These are phyloP conservation scores for Lateolabrax maculatus DNA, from an alignment of 2,797 vertebrate genomes.

Conservation along the genomic window DNA sequence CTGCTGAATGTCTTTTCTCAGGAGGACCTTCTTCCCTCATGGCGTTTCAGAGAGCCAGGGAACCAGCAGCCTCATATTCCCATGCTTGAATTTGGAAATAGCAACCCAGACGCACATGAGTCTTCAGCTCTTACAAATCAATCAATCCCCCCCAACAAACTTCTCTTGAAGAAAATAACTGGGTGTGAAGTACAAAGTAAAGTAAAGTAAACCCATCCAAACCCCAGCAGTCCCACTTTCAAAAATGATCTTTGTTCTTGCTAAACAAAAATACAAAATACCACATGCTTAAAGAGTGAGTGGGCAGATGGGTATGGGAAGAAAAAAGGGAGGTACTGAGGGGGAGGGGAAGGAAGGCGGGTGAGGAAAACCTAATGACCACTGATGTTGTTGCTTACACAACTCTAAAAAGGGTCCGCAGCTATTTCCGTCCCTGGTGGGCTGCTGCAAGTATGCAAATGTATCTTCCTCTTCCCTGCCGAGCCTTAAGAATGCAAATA, in stretches of 20 bases:
- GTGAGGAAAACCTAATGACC: conserved; percentile 46
- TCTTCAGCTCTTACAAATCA: not conserved
- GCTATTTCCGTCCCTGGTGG: conserved; percentile 61
- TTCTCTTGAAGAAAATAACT: not conserved
- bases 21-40: not conserved
- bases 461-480: conserved; percentile 45
- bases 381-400: conserved; percentile 55
- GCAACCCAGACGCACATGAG: not conserved
- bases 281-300: conserved; percentile 19
- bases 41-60: too few relatives aligned
- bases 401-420: conserved; percentile 42
- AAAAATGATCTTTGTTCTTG: not conserved
- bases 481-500: conserved; percentile 68
- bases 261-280: conserved; percentile 2
- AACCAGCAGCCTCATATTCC: not conserved
- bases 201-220: not conserved
- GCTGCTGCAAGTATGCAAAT: conserved; percentile 60
- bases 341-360: not conserved
- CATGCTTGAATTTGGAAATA: not conserved
- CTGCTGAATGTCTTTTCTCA: not conserved
- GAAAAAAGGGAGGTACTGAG: not conserved
- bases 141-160: too few relatives aligned
- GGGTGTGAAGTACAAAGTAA: not conserved
- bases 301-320: conserved; percentile 34
- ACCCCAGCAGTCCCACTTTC: not conserved